Evolutionary conservation across 2,888 invertebrate species (phyloP).

Genomic region (Orthosia gracilis): DNA sequence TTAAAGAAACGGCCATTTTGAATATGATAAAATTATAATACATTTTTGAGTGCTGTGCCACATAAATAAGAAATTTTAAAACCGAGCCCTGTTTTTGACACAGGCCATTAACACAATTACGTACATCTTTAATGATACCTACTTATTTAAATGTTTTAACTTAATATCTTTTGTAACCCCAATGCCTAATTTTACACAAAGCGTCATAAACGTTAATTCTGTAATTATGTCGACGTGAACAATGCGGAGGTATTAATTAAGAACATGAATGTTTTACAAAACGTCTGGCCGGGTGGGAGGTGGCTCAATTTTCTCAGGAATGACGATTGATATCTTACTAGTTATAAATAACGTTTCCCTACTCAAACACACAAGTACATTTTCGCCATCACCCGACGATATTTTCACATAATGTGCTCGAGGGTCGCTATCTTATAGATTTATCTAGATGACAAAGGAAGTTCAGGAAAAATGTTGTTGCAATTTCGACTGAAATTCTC

Average conservation of each 20-base stretch:
- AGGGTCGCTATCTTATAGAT: slow-evolving; percentile 81
- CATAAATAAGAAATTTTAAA: slow-evolving; percentile 3
- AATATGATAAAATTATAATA: slow-evolving; percentile 12
- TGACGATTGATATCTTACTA: slow-evolving; percentile 74
- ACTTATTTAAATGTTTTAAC: slow-evolving; percentile 54
- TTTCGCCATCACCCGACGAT: slow-evolving; percentile 79
- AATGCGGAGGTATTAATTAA: slow-evolving; percentile 59
- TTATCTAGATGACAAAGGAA: slow-evolving; percentile 80
- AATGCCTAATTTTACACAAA: slow-evolving; percentile 62
- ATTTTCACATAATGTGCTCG: slow-evolving; percentile 83
- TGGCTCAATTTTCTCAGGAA: slow-evolving; percentile 67
- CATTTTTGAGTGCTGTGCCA: slow-evolving; percentile 10
- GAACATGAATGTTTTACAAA: slow-evolving; percentile 59
- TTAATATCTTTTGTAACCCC: slow-evolving; percentile 58
- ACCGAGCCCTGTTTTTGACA: slow-evolving; percentile 27
- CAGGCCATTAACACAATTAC: slow-evolving; percentile 39
- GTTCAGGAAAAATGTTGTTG: slow-evolving; percentile 69
- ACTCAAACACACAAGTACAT: slow-evolving; percentile 79
- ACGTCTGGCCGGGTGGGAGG: slow-evolving; percentile 38
- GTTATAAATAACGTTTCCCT: slow-evolving; percentile 72
- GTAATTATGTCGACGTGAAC: slow-evolving; percentile 60
- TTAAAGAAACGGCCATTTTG: slow-evolving; percentile 1
- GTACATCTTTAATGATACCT: slow-evolving; percentile 43
- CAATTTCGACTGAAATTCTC: slow-evolving; percentile 51
- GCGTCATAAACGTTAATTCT: slow-evolving; percentile 58